Base-by-base conservation (phyloP, 2,888 invertebrate species). In the Mimachlamys varia region DNA sequence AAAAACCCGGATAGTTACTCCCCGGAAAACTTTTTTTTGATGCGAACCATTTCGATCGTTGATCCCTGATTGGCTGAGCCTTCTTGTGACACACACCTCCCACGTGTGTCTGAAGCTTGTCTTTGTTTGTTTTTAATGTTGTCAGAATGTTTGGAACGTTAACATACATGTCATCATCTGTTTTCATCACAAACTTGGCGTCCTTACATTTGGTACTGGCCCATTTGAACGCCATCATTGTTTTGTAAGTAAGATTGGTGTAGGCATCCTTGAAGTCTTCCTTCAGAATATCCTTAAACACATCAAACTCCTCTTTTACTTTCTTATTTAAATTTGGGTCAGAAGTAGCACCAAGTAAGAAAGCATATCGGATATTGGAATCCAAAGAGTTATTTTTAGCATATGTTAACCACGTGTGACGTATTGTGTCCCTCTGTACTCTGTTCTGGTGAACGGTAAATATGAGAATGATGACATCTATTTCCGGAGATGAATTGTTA, bases 111-210 rank as follows among this genome's bases (percentile, higher is more conserved):
- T 91, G 89, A 33, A 93, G 88, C 17, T 55, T n/a, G 1, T 53
- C n/a, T 27, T 87, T 38, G 88, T 89, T 17, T 1, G 55, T 38
- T n/a, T 44, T 37, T n/a, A 62, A 38, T 50, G 88, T 22, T 17
- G 10, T 27, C 27, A 88, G 15, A 50, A 88, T 50, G 27, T 90
- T 90, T 49, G 92, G 92, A 17, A 92, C 62, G 62, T 94, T 93
- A 0, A 94, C 91, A 93, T 92, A 95, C 94, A 95, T 94, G 88
- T 95, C 95, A 89, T 95, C 95, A 58, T 95, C 95, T 17, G 93
- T 94, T 62, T 93, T 93, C 89, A 94, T 88, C 0, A 94, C 92
- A 90, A 89, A 93, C 27, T 91, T 90, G 0, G 94, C 93, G 53
- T 91, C 87, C 0, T 88, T 49, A 90, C 94, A 94, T 50, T 91